These are phyloP conservation scores for Cyanoramphus novaezelandiae DNA, from an alignment of 2,113 vertebrate genomes.

Conservation along the genomic window DNA sequence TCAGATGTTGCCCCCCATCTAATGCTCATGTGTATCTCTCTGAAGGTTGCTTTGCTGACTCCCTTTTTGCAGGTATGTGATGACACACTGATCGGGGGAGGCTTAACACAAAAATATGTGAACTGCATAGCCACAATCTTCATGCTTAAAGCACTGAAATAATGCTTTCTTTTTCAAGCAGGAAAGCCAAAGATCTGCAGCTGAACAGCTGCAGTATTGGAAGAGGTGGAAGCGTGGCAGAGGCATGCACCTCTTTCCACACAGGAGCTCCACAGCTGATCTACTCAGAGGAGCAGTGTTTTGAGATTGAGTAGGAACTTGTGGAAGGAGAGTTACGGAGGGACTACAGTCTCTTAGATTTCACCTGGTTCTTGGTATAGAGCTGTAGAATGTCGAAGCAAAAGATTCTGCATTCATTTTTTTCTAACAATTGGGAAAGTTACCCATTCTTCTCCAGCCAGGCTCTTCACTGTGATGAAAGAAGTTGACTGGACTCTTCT, in stretches of 20 bases:
- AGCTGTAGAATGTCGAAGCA: not conserved
- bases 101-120: not conserved
- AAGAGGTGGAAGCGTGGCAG: not conserved
- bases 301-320: not conserved
- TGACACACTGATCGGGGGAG: not conserved
- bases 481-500: not conserved
- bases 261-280: accelerated
- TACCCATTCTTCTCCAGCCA: not conserved
- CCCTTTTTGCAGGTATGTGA: not conserved
- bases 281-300: not conserved
- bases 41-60: not conserved
- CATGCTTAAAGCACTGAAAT: not conserved
- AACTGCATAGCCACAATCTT: not conserved
- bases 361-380: not conserved
- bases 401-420: not conserved
- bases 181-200: not conserved
- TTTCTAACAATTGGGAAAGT: not conserved
- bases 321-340: not conserved
- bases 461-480: not conserved
- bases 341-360: not conserved
- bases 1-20: not conserved
- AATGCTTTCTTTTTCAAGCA: not conserved
- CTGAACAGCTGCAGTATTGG: not conserved
- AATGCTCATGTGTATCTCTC: accelerated
- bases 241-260: not conserved